Evolutionary conservation across 2,797 vertebrate genomes (phyloP).

Genomic region (Spinus pinus): DNA sequence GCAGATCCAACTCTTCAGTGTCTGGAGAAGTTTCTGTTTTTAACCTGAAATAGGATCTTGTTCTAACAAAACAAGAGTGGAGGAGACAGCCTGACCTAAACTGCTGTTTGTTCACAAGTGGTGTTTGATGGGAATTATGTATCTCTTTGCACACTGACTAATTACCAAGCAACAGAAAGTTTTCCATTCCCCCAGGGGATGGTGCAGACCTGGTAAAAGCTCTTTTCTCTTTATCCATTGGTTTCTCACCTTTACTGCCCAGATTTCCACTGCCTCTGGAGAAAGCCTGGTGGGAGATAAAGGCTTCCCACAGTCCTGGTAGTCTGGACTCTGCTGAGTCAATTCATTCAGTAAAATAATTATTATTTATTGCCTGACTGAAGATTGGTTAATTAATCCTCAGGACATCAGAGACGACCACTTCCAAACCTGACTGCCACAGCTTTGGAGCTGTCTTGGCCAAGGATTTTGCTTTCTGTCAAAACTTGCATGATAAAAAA

Average conservation of each 20-base stretch:
- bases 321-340: neutral
- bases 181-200: neutral
- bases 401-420: neutral
- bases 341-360: neutral
- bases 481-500: neutral
- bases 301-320: neutral
- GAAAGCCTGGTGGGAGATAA: neutral
- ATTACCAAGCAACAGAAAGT: neutral
- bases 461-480: neutral
- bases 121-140: neutral
- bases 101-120: neutral
- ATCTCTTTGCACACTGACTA: neutral
- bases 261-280: neutral
- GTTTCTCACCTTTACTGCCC: neutral
- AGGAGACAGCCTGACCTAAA: neutral
- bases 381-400: neutral
- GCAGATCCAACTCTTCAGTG: neutral
- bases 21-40: neutral
- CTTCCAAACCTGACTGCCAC: neutral
- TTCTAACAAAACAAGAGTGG: neutral
- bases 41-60: neutral
- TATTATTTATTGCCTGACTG: neutral
- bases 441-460: neutral
- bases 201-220: neutral
- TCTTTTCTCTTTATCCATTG: neutral